These are phyloP conservation scores for Lithobius niger DNA, from an alignment of 1,140 invertebrate species.

Conservation along the genomic window DNA sequence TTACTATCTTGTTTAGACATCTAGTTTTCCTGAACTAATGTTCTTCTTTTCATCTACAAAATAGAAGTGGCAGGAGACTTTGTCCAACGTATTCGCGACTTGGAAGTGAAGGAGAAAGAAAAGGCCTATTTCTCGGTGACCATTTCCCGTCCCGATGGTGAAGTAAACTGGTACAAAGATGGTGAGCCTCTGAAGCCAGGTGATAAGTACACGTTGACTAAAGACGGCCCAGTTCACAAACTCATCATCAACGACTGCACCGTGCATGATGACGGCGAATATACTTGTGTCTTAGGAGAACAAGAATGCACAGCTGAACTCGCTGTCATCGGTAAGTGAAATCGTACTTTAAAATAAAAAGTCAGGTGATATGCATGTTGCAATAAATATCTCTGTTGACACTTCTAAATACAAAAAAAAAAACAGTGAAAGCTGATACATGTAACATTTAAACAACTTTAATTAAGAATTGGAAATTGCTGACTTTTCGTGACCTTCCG, in stretches of 20 bases:
- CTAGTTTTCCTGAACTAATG: too few relatives aligned
- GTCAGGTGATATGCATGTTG: too few relatives aligned
- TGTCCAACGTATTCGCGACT: slow-evolving; percentile 65
- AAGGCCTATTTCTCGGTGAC: slow-evolving; percentile 69
- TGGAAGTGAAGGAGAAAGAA: slow-evolving; percentile 75
- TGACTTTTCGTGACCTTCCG: too few relatives aligned
- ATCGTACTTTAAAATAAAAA: too few relatives aligned
- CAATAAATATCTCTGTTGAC: too few relatives aligned
- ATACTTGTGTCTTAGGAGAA: slow-evolving; percentile 65
- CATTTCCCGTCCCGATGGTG: slow-evolving; percentile 61
- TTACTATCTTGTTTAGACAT: too few relatives aligned
- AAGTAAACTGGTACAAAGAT: slow-evolving; percentile 67
- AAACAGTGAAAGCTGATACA: too few relatives aligned
- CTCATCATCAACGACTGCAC: slow-evolving; percentile 64
- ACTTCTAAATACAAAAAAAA: too few relatives aligned
- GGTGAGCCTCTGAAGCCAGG: slow-evolving; percentile 23
- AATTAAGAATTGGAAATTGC: too few relatives aligned
- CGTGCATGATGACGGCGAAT: slow-evolving; percentile 89
- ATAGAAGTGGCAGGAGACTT: slow-evolving; percentile 65
- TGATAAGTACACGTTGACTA: slow-evolving; percentile 60
- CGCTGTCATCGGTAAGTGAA: slow-evolving; percentile 54
- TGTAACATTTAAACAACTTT: too few relatives aligned
- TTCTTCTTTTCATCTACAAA: slow-evolving; percentile 13
- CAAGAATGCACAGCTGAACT: slow-evolving; percentile 72
- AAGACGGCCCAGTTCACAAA: slow-evolving; percentile 59